Evolutionary conservation across 2,888 invertebrate genomes (phyloP).

Genomic region (Andrena trimmerana): DNA sequence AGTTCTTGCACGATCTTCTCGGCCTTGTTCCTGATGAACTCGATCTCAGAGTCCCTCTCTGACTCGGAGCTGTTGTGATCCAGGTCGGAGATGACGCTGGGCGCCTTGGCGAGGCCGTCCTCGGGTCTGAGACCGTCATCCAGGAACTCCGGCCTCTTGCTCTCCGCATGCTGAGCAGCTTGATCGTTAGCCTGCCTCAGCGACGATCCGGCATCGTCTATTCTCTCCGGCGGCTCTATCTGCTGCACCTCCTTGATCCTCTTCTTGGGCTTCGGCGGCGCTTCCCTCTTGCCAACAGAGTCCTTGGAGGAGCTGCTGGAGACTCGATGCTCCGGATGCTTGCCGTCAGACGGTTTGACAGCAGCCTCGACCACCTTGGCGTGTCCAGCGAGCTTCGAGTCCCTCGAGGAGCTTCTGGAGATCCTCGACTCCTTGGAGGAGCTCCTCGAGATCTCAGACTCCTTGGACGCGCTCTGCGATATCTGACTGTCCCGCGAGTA

Average conservation of each 20-base stretch:
- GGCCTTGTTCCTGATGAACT: conserved; percentile 84
- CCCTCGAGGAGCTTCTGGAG: conserved; percentile 76
- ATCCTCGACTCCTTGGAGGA: conserved; percentile 77
- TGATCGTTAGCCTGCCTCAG: conserved; percentile 33
- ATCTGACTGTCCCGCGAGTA: conserved; percentile 68
- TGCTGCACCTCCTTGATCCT: conserved; percentile 75
- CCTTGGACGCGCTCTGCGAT: conserved; percentile 70
- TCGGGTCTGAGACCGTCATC: conserved; percentile 48
- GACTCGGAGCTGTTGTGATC: conserved; percentile 88
- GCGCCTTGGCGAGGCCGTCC: conserved; percentile 73
- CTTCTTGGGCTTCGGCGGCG: conserved; percentile 76
- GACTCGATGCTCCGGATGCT: conserved; percentile 54
- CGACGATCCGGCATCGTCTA: conserved; percentile 32
- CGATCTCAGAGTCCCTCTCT: conserved; percentile 89
- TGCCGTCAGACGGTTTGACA: conserved; percentile 39
- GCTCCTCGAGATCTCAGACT: conserved; percentile 75
- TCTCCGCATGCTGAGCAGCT: conserved; percentile 51
- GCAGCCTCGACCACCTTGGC: conserved; percentile 8
- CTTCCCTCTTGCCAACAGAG: conserved; percentile 73
- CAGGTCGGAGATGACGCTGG: conserved; percentile 79
- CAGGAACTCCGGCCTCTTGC: conserved; percentile 78
- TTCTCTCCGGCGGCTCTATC: conserved; percentile 50
- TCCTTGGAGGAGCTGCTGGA: conserved; percentile 75
- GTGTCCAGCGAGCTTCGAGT: conserved; percentile 71
- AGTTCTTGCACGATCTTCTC: conserved; percentile 88